phyloP scores from a whole-genome alignment of 2,797 vertebrate species.

The Pampus argenteus region DNA sequence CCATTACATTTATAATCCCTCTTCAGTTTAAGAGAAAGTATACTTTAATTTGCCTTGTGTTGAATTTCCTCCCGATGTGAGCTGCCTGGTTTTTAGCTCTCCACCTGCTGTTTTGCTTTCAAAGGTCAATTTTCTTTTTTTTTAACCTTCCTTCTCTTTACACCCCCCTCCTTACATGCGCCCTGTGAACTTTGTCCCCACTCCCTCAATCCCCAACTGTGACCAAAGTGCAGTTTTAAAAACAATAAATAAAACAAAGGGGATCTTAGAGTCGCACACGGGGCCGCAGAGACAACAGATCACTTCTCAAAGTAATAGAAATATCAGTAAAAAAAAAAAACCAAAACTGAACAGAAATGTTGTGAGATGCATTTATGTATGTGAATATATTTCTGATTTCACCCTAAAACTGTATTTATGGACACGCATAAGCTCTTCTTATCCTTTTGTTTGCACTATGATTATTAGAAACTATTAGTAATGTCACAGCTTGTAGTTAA shows the following conservation, averaged over 20 bases:
- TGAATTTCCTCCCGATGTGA: conserved; percentile 66
- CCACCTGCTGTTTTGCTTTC: conserved; percentile 86
- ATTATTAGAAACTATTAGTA: background rate
- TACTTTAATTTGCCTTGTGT: conserved; percentile 70
- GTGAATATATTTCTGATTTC: background rate
- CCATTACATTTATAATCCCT: conserved; percentile 50
- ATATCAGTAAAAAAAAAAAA: background rate
- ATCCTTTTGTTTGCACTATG: background rate
- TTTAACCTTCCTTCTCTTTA: conserved; percentile 79
- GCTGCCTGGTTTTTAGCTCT: conserved; percentile 75
- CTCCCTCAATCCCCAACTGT: conserved; percentile 75
- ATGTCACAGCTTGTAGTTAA: background rate
- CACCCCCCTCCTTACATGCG: conserved; percentile 79
- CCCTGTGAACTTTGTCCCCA: conserved; percentile 85
- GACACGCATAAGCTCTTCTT: background rate
- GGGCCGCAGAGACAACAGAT: conserved; percentile 13
- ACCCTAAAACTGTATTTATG: background rate
- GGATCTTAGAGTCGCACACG: conserved; percentile 17
- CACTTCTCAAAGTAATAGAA: conserved; percentile 5
- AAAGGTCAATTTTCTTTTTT: conserved; percentile 82
- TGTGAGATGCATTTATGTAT: background rate
- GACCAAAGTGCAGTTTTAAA: conserved; percentile 82
- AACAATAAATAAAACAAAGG: conserved; percentile 70
- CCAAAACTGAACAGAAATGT: background rate
- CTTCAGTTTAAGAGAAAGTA: conserved; percentile 41